Evolutionary conservation across 2,797 vertebrate genomes (phyloP), one percentile per base, ranked within the genome.

Genomic region (Epinephelus awoara): DNA sequence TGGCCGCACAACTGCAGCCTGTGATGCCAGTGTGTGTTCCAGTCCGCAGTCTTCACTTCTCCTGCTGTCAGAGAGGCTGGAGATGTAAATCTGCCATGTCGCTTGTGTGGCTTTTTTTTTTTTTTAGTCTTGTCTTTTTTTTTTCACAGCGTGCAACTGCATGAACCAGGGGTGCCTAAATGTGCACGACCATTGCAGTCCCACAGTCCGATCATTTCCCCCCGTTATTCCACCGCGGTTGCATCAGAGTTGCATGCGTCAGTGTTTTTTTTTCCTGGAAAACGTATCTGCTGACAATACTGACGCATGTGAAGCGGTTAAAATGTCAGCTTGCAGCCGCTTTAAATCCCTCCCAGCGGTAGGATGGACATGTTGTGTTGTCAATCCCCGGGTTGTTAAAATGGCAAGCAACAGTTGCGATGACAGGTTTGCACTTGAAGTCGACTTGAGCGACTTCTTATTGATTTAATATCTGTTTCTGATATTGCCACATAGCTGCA

Each of bases 211-310:
- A 67, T 67, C 13, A 9, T 70, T 74, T 42, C 42, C 55, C 6
- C 38, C 71, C 5, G 50, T 58, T 75, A 72, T 88, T 61, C 85
- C 84, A 56, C 83, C 72, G 65, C 38, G 59, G 77, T 88, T 88
- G 82, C 84, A 91, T 88, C 84, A 90, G 72, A 88, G 86, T 91
- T 88, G 79, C 85, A 80, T 87, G 86, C 85, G 80, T 89, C 89
- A 86, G 73, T 80, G 70, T 64, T 23, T 70, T 27, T 47, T 59
- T 47, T 1, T 29, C 72, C 71, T 67, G 47, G 72, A 80, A 88
- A 85, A 82, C 69, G 70, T 70, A 51, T 69, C 59, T 27, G 67
- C 67, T 77, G 85, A 85, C 80, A 88, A 68, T 75, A 78, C 52
- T 87, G 84, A 79, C 81, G 89, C 84, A 90, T 71, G 78, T 75